Conservation (phyloP, 2,888 invertebrate species). For the Andrena dorsata region DNA sequence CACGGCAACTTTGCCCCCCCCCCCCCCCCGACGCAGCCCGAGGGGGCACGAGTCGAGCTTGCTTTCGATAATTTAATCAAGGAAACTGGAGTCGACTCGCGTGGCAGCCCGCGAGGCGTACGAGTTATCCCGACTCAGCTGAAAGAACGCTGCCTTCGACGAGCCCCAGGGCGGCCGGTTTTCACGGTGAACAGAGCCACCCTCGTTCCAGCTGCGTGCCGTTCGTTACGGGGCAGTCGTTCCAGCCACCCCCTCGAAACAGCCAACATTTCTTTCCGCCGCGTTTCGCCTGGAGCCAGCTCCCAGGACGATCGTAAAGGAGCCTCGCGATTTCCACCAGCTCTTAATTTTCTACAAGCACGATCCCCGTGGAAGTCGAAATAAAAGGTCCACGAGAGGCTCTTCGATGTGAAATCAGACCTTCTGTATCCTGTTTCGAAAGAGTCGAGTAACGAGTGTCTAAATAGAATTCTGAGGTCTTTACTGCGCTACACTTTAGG, state of each 20-base stretch:
- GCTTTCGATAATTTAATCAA: conserved; percentile 72
- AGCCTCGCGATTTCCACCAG: conserved; percentile 1
- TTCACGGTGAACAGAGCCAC: not conserved
- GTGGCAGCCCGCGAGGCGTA: conserved; percentile 24
- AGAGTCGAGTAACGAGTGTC: not conserved
- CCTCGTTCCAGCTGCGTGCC: conserved; percentile 16
- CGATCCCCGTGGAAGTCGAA: conserved; percentile 4
- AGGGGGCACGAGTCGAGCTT: conserved; percentile 42
- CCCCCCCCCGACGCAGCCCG: conserved; percentile 22
- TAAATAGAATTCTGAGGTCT: not conserved
- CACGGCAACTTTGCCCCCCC: conserved; percentile 27
- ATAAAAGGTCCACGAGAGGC: conserved; percentile 7
- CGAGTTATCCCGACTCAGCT: conserved; percentile 16
- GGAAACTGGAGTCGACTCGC: conserved; percentile 61
- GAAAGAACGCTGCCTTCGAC: not conserved
- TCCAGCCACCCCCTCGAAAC: not conserved
- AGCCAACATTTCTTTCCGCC: conserved; percentile 13
- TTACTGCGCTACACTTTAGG: not conserved
- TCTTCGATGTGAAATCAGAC: not conserved
- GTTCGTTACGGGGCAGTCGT: conserved; percentile 1
- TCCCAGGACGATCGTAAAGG: conserved; percentile 26
- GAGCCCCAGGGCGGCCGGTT: not conserved
- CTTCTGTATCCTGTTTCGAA: not conserved
- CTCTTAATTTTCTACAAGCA: conserved; percentile 27
- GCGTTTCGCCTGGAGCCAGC: not conserved